Base-by-base conservation (phyloP, 2,797 vertebrate genomes). In the Cyclura pinguis region DNA sequence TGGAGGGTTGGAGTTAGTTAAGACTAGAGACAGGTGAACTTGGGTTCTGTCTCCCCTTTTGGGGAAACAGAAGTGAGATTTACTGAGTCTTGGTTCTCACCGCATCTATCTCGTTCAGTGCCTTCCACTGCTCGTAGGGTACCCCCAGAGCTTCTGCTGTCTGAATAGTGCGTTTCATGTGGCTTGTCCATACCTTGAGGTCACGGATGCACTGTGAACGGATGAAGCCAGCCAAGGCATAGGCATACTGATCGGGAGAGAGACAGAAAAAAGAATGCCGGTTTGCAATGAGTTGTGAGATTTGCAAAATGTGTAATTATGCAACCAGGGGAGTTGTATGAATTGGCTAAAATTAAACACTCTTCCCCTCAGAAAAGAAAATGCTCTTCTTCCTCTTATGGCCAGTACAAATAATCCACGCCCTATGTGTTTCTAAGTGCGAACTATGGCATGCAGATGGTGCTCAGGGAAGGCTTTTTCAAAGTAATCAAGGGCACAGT, bases 121-220 rank as follows among this genome's bases (percentile, higher is more conserved):
- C 98, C 93, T 99, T 99, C 98, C 98, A 99, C 94, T 98, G 98
- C n/a, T 99, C 98, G 2, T 98, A 98, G 24, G 97, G 97, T 62
- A 98, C 97, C 0, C 95, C 96, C 69, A 99, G 94, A 0, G 97
- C 98, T 95, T 98, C 98, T 0, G 98, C 98, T 0, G 98, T 98
- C 97, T 99, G 98, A 95, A 99, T 99, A 78, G 98, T 98, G 92
- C 98, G 98, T 95, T 98, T 98, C 98, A 98, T 98, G 95, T 99
- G 98, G 91, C 98, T 99, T 12, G 98, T 98, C 98, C 98, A 99
- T 24, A 99, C 98, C 96, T 98, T 98, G 95, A 99, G 96, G 92
- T 98, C 98, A 0, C 82, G 93, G 93, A 99, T 98, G 77, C 87
- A 72, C 96, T 99, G 98, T 6, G 95, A 97, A 32, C 93, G 96